phyloP scores from a whole-genome alignment of 35 echinoderm and acorn worm species.

The Nesometra sesokonis region DNA sequence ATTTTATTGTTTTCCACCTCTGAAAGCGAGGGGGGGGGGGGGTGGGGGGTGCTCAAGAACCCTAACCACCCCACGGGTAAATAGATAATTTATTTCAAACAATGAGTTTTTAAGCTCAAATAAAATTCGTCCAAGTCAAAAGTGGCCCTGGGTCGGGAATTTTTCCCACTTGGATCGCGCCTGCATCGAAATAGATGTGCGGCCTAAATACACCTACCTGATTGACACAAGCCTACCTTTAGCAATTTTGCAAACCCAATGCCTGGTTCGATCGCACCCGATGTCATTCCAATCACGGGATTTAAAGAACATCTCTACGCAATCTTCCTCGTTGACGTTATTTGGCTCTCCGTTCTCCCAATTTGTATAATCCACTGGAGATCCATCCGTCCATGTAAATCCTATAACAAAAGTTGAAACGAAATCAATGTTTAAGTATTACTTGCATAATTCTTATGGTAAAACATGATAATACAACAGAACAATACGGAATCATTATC shows the following conservation, averaged over 20 bases:
- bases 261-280: constrained; percentile 5
- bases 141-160: no score
- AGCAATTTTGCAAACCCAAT: constrained; percentile 49
- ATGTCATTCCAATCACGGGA: constrained; percentile 42
- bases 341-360: constrained; percentile 69
- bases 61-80: no score
- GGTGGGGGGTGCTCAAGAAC: no score
- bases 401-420: constrained; percentile 17
- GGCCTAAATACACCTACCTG: no score
- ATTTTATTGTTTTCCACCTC: no score
- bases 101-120: no score
- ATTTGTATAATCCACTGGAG: constrained; percentile 33
- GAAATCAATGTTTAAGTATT: neutral
- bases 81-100: no score
- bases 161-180: no score
- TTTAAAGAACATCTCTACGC: constrained; percentile 57
- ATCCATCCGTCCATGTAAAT: constrained; percentile 70
- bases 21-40: no score
- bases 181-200: no score
- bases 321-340: constrained; percentile 50
- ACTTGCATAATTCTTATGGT: neutral
- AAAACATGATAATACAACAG: neutral
- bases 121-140: no score
- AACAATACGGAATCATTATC: neutral
- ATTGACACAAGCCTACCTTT: constrained; percentile 30